Evolutionary conservation across 2,113 vertebrate species (phyloP), one percentile per base, ranked within the genome.

Genomic region (Hiodon tergisus): DNA sequence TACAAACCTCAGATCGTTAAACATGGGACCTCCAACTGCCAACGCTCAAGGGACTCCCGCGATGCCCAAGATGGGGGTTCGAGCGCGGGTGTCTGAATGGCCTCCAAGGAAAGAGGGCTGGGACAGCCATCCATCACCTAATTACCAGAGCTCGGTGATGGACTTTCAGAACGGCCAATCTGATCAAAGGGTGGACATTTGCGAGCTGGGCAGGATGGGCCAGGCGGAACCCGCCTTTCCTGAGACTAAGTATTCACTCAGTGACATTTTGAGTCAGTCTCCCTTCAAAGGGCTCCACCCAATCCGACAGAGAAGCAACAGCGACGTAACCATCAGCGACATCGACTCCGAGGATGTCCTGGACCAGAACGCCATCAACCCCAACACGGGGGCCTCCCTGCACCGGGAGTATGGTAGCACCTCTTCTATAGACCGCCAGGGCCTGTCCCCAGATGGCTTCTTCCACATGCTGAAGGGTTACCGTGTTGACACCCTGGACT

Each of bases 31-130:
- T 13, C 82, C 92, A n/a, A 73, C 87, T 80, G 81, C 90, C 80
- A 91, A 75, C 78, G 73, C 82, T 16, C 79, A 90, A 2, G 91
- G 92, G 78, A 90, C 93, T 58, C 93, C 93, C 31, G 91, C 90
- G 10, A 79, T 93, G 86, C 94, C 94, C 85, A 94, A 94, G 85
- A 95, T 95, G 94, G 94, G 94, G 0, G 91, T 95, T 78, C 86
- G 94, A 80, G 94, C 94, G 62, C 86, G 93, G 78, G 92, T 93
- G 5, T 94, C 94, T 0, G 94, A 95, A 66, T 95, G 94, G 94
- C 94, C 93, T 67, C 93, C 91, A 31, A 93, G 90, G 78, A 94
- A 93, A 78, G 94, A 95, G 73, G 87, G 82, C 74, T 93, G 91
- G 92, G 92, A 93, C 78, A 89, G 85, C 62, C 86, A 86, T 67